Conservation (phyloP, 2,113 vertebrate genomes). For the Dasyornis broadbenti region DNA sequence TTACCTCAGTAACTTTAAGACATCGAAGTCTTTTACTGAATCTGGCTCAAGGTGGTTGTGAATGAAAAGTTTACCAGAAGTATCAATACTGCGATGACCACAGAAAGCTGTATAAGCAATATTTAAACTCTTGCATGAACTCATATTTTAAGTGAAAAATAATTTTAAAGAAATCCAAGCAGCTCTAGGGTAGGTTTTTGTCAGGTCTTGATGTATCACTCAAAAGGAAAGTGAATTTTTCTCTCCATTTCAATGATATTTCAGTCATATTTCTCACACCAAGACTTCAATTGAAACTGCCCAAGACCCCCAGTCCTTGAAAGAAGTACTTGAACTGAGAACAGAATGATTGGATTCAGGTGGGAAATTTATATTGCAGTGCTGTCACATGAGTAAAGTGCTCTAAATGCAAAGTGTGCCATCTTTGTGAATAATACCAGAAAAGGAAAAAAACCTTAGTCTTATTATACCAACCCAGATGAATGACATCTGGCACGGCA, state of each 20-base stretch:
- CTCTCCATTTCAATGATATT: background rate
- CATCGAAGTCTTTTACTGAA: background rate
- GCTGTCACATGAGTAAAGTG: background rate
- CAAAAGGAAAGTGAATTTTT: background rate
- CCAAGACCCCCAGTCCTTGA: background rate
- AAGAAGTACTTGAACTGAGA: background rate
- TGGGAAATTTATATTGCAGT: background rate
- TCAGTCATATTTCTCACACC: background rate
- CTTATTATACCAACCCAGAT: background rate
- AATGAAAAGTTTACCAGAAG: background rate
- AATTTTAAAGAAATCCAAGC: background rate
- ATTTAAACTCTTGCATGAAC: background rate
- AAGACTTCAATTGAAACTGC: background rate
- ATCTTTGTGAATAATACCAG: background rate
- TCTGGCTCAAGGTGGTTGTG: background rate
- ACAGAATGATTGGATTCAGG: background rate
- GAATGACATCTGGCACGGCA: background rate
- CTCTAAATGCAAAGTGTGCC: background rate
- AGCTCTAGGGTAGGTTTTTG: background rate
- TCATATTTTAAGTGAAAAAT: background rate
- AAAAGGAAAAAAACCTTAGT: background rate
- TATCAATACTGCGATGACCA: accelerated
- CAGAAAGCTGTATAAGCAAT: background rate
- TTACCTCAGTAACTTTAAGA: background rate
- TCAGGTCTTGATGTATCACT: background rate